phyloP scores from a whole-genome alignment of 92 coral and sea anemone genomes.

The Anthopleura xanthogrammica region DNA sequence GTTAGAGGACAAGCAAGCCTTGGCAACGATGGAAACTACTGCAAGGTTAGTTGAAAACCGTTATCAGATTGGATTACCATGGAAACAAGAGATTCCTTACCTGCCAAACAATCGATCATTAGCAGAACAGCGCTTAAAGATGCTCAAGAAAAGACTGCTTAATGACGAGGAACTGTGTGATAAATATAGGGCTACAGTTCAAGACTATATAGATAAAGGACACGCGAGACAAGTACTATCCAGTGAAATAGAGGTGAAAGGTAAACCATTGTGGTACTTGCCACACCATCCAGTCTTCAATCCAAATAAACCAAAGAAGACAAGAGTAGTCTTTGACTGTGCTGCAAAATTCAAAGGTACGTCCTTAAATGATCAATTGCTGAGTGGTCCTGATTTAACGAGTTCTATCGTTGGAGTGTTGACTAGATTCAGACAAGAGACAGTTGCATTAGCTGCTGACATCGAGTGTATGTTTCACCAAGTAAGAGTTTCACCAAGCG shows the following conservation, averaged over 20 bases:
- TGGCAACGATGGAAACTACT: slow-evolving; percentile 34
- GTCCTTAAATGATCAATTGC: slow-evolving; percentile 28
- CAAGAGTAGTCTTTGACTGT: slow-evolving; percentile 43
- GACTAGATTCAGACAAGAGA: slow-evolving; percentile 4
- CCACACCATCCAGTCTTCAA: slow-evolving; percentile 53
- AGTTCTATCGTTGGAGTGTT: not conserved
- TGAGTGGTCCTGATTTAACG: slow-evolving; percentile 1
- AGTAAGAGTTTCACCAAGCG: not conserved
- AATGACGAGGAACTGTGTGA: slow-evolving; percentile 38
- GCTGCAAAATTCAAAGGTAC: slow-evolving; percentile 42
- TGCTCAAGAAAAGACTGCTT: slow-evolving; percentile 40
- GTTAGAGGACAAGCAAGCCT: slow-evolving; percentile 45
- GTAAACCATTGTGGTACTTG: slow-evolving; percentile 41
- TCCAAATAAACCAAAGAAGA: slow-evolving; percentile 26
- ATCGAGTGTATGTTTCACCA: slow-evolving; percentile 3
- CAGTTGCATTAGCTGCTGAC: slow-evolving; percentile 5
- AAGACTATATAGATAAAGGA: slow-evolving; percentile 45
- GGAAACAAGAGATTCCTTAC: slow-evolving; percentile 42
- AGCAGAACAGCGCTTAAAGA: slow-evolving; percentile 41
- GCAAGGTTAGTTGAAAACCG: slow-evolving; percentile 39
- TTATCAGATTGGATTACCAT: slow-evolving; percentile 55
- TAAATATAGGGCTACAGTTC: slow-evolving; percentile 48
- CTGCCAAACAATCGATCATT: slow-evolving; percentile 47
- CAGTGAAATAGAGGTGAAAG: slow-evolving; percentile 4
- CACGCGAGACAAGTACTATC: slow-evolving; percentile 39